Base-by-base conservation (phyloP, 2,797 vertebrate genomes). In the Platyrinchus mystaceus region DNA sequence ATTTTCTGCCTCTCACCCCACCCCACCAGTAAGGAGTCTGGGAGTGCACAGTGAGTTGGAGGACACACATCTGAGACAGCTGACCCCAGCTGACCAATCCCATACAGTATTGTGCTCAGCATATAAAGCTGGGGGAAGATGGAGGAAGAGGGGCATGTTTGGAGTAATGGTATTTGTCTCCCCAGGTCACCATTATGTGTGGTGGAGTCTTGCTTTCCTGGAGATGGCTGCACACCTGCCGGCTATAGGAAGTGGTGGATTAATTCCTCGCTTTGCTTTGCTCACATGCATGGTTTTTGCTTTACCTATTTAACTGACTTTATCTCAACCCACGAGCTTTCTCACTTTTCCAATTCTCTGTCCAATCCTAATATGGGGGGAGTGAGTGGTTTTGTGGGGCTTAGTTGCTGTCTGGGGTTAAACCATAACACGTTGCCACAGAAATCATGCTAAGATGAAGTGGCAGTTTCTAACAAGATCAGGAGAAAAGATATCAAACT, bases 121-220 rank as follows among this genome's bases (percentile, higher is more conserved):
- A 47, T 28, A 53, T 24, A 47, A 67, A 73, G 23, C 32, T 11
- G 4, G 10, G 13, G 9, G 30, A 84, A 49, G 27, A 75, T 32
- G 39, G 26, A 20, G 9, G 18, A 27, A 27, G 5, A 8, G 16
- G 26, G 6, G 14, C 4, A 24, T 1, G 1, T 34, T 78, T 47
- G 44, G 13, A 37, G 46, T 37, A 46, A 43, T 3, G 8, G 8
- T 14, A 24, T 59, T 90, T 84, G 6, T 78, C 22, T 84, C 30
- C 7, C 58, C 34, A 12, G 47, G 52, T 36, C 30, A 66, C 30
- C 0, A 0, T 67, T n/a, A 28, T 27, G 20, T 6, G 7, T 26
- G 30, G 36, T n/a, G 19, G 46, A 60, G 30, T 14, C 34, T 44
- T 64, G 41, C 62, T 44, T 44, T 64, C 27, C 23, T 60, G 32